A percentile compares a stretch with the other conserved stretches of the same genome.
Evolutionary conservation across 2,888 invertebrate species (phyloP).

Genomic region (Galeruca laticollis): DNA sequence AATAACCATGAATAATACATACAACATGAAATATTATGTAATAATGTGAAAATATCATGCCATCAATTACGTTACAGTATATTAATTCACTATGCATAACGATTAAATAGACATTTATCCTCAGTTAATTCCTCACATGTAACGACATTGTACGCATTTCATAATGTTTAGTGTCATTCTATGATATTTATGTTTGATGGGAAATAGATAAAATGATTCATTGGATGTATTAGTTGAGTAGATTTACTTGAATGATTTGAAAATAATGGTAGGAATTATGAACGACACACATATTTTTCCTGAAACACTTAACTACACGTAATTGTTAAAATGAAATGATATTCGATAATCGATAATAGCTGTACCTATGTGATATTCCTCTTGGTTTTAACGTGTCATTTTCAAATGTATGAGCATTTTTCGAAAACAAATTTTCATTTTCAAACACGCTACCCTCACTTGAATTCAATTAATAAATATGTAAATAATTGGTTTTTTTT

Average conservation of each 20-base stretch:
- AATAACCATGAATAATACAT: not conserved
- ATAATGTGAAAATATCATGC: not conserved
- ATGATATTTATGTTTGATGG: too few species aligned
- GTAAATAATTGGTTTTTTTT: too few species aligned
- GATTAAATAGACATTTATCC: constrained; percentile 1
- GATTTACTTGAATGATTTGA: not conserved
- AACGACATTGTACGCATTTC: not conserved
- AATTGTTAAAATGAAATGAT: too few species aligned
- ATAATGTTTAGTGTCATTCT: constrained; percentile 1
- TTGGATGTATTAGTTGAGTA: not conserved
- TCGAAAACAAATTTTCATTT: too few species aligned
- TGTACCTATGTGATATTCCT: too few species aligned
- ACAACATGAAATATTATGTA: not conserved
- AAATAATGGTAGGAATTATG: not conserved
- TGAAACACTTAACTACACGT: too few species aligned
- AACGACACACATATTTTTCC: not conserved
- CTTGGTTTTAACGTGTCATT: too few species aligned
- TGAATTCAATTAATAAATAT: too few species aligned
- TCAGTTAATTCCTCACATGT: not conserved
- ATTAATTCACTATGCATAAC: not conserved
- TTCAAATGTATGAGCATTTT: too few species aligned
- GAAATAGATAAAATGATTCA: not conserved
- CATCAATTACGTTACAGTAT: not conserved
- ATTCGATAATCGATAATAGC: too few species aligned
- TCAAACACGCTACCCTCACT: too few species aligned